Percentiles rank a stretch among this genome's conserved stretches.
These are phyloP conservation scores for Calcarius lapponicus DNA, from an alignment of 2,797 vertebrate genomes.

Conservation along the genomic window DNA sequence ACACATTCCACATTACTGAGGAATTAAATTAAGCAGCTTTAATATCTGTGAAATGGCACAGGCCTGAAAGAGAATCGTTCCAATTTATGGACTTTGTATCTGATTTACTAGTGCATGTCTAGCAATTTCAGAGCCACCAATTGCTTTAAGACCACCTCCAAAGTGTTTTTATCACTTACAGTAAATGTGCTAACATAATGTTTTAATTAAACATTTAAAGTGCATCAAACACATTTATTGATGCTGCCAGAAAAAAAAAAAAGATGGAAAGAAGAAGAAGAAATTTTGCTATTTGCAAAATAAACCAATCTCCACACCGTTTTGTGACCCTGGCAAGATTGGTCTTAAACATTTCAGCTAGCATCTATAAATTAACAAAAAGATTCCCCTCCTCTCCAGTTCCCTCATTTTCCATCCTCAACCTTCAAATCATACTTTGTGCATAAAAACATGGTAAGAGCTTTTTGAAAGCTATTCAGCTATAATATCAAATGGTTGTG, in stretches of 20 bases:
- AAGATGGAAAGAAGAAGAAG: neutral
- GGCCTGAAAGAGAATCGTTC: conserved; percentile 41
- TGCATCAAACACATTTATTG: conserved; percentile 71
- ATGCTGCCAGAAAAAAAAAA: conserved; percentile 29
- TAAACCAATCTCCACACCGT: neutral
- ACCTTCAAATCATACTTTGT: conserved; percentile 30
- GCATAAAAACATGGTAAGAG: conserved; percentile 53
- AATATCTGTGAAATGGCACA: conserved; percentile 57
- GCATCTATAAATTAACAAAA: conserved; percentile 34
- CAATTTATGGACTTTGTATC: conserved; percentile 54
- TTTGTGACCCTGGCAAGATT: conserved; percentile 4
- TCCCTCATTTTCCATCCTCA: conserved; percentile 29
- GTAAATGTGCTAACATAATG: conserved; percentile 65
- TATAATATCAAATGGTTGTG: conserved; percentile 45
- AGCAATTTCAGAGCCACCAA: conserved; percentile 43
- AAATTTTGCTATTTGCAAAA: conserved; percentile 47
- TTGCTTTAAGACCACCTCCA: conserved; percentile 66
- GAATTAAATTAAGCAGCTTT: conserved; percentile 57
- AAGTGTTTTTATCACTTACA: conserved; percentile 67
- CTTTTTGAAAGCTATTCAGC: conserved; percentile 42
- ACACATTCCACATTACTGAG: conserved; percentile 59
- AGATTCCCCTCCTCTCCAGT: neutral
- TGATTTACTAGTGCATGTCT: conserved; percentile 55
- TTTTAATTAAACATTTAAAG: conserved; percentile 78
- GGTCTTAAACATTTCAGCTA: conserved; percentile 34